Evolutionary conservation across 92 coral and sea anemone species (phyloP).

Genomic region (Isaurus tuberculatus): DNA sequence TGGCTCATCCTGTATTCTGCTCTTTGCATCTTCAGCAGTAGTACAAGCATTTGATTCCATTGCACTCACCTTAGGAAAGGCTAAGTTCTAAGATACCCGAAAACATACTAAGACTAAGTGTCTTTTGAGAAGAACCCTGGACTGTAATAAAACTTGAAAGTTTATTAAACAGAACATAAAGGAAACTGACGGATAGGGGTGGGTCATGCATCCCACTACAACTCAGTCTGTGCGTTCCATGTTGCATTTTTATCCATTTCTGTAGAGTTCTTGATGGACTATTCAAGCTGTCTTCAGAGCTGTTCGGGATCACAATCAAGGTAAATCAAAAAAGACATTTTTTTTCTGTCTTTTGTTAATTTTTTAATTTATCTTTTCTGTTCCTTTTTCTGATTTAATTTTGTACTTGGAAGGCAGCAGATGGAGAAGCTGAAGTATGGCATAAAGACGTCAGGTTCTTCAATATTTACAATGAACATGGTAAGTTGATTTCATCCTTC

Average conservation of each 20-base stretch:
- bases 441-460: constrained; percentile 82
- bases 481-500: constrained; percentile 29
- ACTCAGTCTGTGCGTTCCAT: neutral
- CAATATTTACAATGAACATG: constrained; percentile 66
- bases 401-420: constrained; percentile 63
- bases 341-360: neutral
- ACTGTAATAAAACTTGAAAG: too few relatives aligned
- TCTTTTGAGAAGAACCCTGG: too few relatives aligned
- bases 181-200: too few relatives aligned
- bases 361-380: neutral
- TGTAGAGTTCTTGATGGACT: constrained; percentile 85
- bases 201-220: neutral
- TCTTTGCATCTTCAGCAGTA: too few relatives aligned
- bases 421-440: constrained; percentile 81
- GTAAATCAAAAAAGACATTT: constrained; percentile 26
- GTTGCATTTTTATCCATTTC: neutral
- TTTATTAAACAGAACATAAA: too few relatives aligned
- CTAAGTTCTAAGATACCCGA: too few relatives aligned
- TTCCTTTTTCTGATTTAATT: constrained; percentile 5
- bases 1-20: too few relatives aligned
- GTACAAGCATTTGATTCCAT: too few relatives aligned
- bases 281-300: constrained; percentile 74
- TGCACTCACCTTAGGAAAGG: too few relatives aligned
- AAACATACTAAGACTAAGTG: too few relatives aligned
- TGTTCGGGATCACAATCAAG: constrained; percentile 76